Conservation (phyloP, 2,113 vertebrate species). For the Ictalurus furcatus region DNA sequence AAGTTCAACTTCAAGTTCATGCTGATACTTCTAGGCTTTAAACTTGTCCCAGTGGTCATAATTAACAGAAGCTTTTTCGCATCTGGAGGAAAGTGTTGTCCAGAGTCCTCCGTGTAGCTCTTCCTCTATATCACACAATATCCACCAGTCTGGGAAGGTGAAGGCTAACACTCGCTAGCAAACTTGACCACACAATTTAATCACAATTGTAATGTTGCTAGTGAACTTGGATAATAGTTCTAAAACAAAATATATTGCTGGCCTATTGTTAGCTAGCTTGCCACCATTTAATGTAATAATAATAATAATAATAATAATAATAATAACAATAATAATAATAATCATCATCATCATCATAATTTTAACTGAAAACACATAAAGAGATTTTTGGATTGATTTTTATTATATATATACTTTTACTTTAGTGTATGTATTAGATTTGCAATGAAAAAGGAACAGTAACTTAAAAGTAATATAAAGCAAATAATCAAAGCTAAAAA, state of each 20-base stretch:
- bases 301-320: not conserved
- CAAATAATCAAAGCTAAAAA: no score
- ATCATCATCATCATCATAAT: no score
- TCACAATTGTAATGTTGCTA: not conserved
- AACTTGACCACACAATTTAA: not conserved
- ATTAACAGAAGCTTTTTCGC: not conserved
- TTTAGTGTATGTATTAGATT: no score
- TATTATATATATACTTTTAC: no score
- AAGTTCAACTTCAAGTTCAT: conserved; percentile 23
- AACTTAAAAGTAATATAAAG: no score
- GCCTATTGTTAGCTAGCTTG: no score
- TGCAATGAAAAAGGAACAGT: no score
- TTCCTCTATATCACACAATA: not conserved
- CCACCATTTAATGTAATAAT: not conserved
- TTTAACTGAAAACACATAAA: no score
- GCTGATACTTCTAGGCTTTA: conserved; percentile 24
- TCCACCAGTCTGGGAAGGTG: not conserved
- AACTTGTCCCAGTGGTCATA: not conserved
- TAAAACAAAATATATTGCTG: not conserved
- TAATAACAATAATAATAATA: no score
- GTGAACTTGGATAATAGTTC: not conserved
- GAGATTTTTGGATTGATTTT: no score
- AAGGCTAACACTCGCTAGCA: not conserved
- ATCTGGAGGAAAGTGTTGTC: not conserved
- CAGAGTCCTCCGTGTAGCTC: not conserved